These are phyloP conservation scores for Hoplostethus mediterraneus DNA, from an alignment of 2,797 vertebrate genomes.

Conservation along the genomic window DNA sequence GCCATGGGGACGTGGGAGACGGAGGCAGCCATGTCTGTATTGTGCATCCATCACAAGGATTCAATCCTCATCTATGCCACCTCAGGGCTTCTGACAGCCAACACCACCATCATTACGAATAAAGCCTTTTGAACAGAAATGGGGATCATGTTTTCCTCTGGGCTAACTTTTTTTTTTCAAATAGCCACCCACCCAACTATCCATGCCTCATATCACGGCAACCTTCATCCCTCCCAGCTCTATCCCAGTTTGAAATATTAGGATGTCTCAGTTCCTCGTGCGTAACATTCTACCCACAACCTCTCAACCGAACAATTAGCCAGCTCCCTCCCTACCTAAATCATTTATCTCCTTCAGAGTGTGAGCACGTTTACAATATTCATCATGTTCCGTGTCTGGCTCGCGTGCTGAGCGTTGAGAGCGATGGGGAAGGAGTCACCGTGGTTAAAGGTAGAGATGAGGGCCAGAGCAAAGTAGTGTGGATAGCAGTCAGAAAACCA, in stretches of 20 bases:
- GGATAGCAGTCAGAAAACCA: constrained; percentile 24
- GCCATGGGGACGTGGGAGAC: constrained; percentile 52
- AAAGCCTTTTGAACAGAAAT: constrained; percentile 57
- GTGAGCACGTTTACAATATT: constrained; percentile 61
- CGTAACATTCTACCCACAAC: constrained; percentile 52
- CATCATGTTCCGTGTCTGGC: constrained; percentile 41
- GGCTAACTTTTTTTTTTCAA: constrained; percentile 29
- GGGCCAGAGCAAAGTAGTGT: constrained; percentile 12
- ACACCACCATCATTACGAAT: constrained; percentile 54
- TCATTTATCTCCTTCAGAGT: constrained; percentile 57
- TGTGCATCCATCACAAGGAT: constrained; percentile 57
- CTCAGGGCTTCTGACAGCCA: constrained; percentile 56
- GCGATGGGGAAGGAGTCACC: constrained; percentile 17
- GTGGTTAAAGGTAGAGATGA: constrained; percentile 36
- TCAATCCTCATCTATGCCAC: constrained; percentile 53
- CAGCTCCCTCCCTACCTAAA: constrained; percentile 38
- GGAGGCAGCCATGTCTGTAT: constrained; percentile 58
- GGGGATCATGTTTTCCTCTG: constrained; percentile 58
- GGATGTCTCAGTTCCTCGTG: constrained; percentile 30
- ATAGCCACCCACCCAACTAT: constrained; percentile 21
- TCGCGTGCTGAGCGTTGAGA: constrained; percentile 3
- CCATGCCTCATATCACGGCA: constrained; percentile 32
- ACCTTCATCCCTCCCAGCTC: constrained; percentile 7
- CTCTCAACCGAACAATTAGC: constrained; percentile 59
- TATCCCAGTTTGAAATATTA: constrained; percentile 12